Evolutionary conservation across 2,797 vertebrate species (phyloP).

Genomic region (Rhynchonycteris naso): DNA sequence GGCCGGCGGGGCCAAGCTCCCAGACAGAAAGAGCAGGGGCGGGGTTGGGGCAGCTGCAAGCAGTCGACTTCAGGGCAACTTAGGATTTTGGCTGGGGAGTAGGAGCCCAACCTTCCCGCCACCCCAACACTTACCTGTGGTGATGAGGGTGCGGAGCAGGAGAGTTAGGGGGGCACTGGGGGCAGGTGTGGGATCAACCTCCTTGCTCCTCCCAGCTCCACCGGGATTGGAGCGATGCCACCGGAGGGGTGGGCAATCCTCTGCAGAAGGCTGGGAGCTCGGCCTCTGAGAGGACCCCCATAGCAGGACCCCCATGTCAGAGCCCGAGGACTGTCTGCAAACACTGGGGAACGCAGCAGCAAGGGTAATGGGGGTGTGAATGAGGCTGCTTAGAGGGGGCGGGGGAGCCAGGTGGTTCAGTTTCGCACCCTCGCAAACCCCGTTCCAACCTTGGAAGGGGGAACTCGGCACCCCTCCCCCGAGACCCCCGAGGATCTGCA

Average conservation of each 20-base stretch:
- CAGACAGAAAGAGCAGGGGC: constrained; percentile 51
- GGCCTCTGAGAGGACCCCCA: neutral
- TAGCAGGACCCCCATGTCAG: neutral
- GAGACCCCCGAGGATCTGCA: neutral
- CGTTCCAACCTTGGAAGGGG: neutral
- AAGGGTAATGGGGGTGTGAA: neutral
- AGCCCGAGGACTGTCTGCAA: neutral
- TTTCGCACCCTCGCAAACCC: neutral
- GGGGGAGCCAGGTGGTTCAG: neutral
- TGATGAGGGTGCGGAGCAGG: neutral
- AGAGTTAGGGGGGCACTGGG: neutral
- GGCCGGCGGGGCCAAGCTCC: constrained; percentile 65
- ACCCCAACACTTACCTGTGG: neutral
- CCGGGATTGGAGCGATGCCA: constrained; percentile 32
- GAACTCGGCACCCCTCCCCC: neutral
- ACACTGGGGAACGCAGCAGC: neutral
- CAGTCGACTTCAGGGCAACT: constrained; percentile 30
- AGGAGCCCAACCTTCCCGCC: neutral
- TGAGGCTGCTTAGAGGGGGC: neutral
- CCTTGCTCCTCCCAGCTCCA: constrained; percentile 41
- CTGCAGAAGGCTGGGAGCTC: neutral
- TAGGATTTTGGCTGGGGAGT: neutral
- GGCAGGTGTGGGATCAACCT: neutral
- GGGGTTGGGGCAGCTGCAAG: constrained; percentile 24
- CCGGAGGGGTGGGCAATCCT: neutral